Conservation (phyloP, 1,140 invertebrate genomes). For the Cyclargus thomasi region DNA sequence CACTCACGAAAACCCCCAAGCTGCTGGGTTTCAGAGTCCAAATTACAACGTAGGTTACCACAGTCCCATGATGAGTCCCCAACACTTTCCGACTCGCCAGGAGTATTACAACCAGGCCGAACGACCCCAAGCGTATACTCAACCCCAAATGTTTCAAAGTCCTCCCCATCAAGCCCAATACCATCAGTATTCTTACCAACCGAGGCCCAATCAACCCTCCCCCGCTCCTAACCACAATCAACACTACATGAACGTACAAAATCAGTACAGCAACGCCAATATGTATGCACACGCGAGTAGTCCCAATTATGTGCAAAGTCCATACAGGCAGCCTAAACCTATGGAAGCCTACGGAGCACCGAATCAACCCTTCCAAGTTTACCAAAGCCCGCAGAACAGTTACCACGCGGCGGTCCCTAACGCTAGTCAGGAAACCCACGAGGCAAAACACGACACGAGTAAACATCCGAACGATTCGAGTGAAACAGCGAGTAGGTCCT, state of each 20-base stretch:
- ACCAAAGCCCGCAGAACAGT: slow-evolving; percentile 60
- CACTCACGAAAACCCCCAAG: slow-evolving; percentile 47
- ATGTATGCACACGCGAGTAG: slow-evolving; percentile 43
- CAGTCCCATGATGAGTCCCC: slow-evolving; percentile 63
- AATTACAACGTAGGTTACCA: slow-evolving; percentile 60
- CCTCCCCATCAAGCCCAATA: slow-evolving; percentile 63
- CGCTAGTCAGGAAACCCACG: slow-evolving; percentile 31
- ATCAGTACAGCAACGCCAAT: slow-evolving; percentile 52
- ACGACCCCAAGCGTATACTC: slow-evolving; percentile 60
- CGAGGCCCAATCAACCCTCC: slow-evolving; percentile 46
- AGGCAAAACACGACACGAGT: slow-evolving; percentile 40
- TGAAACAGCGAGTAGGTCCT: slow-evolving; percentile 38
- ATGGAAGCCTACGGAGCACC: slow-evolving; percentile 44
- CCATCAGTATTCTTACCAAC: slow-evolving; percentile 50
- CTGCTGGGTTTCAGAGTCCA: slow-evolving; percentile 61
- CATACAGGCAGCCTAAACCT: slow-evolving; percentile 55
- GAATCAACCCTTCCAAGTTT: slow-evolving; percentile 57
- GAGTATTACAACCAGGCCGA: slow-evolving; percentile 57
- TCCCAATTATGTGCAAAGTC: slow-evolving; percentile 52
- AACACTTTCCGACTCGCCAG: slow-evolving; percentile 47
- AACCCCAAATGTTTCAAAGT: slow-evolving; percentile 63
- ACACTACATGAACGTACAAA: slow-evolving; percentile 45
- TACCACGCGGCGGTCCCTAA: slow-evolving; percentile 40
- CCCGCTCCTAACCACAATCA: slow-evolving; percentile 38
- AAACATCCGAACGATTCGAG: slow-evolving; percentile 35